Conservation (phyloP, 2,113 vertebrate genomes). For the Tyrannus savana region DNA sequence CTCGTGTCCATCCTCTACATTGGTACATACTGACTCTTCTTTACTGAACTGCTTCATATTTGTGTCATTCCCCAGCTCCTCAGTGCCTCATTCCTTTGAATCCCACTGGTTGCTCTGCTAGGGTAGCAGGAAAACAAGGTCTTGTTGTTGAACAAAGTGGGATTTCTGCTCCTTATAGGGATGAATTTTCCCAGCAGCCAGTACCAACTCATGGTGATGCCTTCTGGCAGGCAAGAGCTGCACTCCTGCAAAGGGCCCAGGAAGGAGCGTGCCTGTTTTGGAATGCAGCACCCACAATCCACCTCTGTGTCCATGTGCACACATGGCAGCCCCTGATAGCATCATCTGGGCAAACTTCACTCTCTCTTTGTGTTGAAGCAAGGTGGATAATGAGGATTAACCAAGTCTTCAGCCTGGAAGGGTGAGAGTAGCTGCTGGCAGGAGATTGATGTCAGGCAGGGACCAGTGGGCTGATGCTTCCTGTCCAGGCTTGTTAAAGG, state of each 20-base stretch:
- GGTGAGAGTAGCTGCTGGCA: not conserved
- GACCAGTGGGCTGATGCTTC: not conserved
- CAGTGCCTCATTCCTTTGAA: not conserved
- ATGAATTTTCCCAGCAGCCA: not conserved
- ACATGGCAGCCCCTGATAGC: not conserved
- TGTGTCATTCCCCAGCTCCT: not conserved
- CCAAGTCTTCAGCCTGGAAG: not conserved
- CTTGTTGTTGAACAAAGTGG: not conserved
- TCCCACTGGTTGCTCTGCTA: not conserved
- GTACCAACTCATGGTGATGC: fast-evolving
- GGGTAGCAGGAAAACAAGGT: not conserved
- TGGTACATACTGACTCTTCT: not conserved
- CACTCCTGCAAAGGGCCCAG: not conserved
- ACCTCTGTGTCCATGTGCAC: fast-evolving
- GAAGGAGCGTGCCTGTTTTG: not conserved
- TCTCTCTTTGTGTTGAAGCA: not conserved
- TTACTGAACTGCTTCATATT: not conserved
- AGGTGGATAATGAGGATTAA: not conserved
- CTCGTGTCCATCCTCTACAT: not conserved
- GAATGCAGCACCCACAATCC: not conserved
- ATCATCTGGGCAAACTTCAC: not conserved
- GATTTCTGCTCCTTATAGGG: not conserved
- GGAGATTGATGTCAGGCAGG: not conserved
- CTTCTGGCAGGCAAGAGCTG: not conserved
- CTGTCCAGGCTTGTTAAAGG: not conserved